A percentile compares a stretch with the other conserved stretches of the same genome.
Evolutionary conservation across 2,113 vertebrate genomes (phyloP).

Genomic region (Dasyprocta punctata): DNA sequence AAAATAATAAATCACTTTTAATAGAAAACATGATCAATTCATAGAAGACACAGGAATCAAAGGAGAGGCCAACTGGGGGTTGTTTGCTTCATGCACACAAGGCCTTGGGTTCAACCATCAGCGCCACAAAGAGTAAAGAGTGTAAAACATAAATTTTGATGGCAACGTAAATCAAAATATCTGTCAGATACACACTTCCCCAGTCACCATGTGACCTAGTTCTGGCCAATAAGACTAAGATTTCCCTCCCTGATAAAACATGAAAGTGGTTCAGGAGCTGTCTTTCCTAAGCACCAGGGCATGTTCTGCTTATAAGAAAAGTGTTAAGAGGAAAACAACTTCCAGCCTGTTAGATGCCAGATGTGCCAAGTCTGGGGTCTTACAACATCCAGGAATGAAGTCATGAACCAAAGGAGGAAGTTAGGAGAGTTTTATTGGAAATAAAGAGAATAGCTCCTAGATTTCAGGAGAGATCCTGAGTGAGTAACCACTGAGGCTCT

Average conservation of each 20-base stretch:
- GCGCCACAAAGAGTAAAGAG: background rate
- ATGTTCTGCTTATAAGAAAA: background rate
- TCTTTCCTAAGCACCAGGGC: background rate
- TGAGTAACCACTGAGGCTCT: background rate
- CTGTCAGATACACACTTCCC: background rate
- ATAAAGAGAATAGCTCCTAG: background rate
- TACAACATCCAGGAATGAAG: background rate
- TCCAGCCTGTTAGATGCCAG: background rate
- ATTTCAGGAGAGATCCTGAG: background rate
- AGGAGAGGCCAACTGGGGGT: background rate
- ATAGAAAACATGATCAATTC: background rate
- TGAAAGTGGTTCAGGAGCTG: background rate
- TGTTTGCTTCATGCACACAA: background rate
- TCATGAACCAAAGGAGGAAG: background rate
- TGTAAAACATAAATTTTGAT: constrained; percentile 9
- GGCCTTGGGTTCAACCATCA: background rate
- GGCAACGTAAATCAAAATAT: background rate
- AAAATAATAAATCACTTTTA: background rate
- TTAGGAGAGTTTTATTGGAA: background rate
- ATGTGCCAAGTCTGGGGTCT: background rate
- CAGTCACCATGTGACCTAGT: background rate
- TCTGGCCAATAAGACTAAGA: background rate
- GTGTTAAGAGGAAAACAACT: background rate
- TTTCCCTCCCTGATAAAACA: background rate
- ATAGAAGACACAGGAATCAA: background rate